These are phyloP conservation scores for Collichthys lucidus DNA, from an alignment of 2,113 vertebrate genomes.

Conservation along the genomic window DNA sequence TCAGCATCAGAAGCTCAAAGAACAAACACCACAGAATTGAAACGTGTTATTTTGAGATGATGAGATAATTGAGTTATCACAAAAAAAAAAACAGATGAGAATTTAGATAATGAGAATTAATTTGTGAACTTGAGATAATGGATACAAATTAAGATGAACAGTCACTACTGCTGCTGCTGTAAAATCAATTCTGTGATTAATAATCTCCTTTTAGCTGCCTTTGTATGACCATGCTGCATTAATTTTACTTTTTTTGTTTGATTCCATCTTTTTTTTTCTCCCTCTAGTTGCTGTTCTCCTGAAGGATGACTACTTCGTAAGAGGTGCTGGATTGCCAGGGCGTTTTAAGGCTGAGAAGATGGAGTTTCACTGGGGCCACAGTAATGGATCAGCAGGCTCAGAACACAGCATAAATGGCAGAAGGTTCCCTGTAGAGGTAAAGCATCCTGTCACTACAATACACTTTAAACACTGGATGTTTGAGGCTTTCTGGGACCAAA, in stretches of 20 bases:
- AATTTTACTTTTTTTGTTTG: slow-evolving; percentile 24
- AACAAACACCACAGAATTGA: neutral
- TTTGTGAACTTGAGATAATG: slow-evolving; percentile 30
- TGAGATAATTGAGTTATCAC: slow-evolving; percentile 20
- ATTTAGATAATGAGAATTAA: slow-evolving; percentile 36
- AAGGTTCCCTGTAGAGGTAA: slow-evolving; percentile 95
- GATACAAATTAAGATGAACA: neutral
- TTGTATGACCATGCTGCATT: neutral
- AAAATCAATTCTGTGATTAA: slow-evolving; percentile 14
- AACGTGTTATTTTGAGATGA: slow-evolving; percentile 4
- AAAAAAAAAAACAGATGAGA: neutral
- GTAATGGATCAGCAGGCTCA: slow-evolving; percentile 93
- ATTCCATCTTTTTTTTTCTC: neutral
- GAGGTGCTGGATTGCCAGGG: slow-evolving; percentile 93
- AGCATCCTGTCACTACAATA: slow-evolving; percentile 43
- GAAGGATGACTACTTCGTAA: slow-evolving; percentile 97
- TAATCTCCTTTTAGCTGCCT: slow-evolving; percentile 16
- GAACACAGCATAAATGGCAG: slow-evolving; percentile 96
- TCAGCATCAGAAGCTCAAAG: neutral
- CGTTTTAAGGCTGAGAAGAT: slow-evolving; percentile 99
- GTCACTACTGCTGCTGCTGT: neutral
- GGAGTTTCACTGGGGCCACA: slow-evolving; percentile 99
- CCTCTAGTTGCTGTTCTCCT: slow-evolving; percentile 93
- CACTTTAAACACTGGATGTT: slow-evolving; percentile 28
- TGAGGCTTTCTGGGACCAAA: neutral